Percentiles rank a stretch among this genome's conserved stretches.
phyloP scores from a whole-genome alignment of 1,140 invertebrate species.

The Macrocentrus cingulum region DNA sequence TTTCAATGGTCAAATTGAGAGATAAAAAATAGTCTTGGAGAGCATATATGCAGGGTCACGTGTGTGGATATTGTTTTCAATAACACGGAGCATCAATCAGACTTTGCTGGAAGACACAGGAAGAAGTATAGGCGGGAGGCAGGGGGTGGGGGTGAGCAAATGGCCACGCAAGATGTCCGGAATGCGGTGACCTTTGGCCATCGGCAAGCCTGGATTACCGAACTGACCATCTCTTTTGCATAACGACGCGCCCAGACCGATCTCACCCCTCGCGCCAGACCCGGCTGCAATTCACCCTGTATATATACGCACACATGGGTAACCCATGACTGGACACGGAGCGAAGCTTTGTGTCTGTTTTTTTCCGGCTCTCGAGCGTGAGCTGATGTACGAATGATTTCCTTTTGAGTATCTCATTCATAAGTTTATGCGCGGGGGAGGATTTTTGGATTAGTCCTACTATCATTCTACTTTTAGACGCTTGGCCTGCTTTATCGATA shows the following conservation, averaged over 20 bases:
- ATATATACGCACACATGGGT: neutral
- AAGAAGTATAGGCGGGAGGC: constrained; percentile 17
- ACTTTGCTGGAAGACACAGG: constrained; percentile 37
- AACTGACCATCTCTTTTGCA: constrained; percentile 58
- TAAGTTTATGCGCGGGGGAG: no score
- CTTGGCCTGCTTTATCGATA: no score
- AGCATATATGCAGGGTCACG: constrained; percentile 21
- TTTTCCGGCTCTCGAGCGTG: no score
- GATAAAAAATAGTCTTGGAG: no score
- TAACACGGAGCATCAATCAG: constrained; percentile 55
- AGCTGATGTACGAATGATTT: no score
- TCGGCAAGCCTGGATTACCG: constrained; percentile 45
- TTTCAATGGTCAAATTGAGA: no score
- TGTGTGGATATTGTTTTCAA: constrained; percentile 57
- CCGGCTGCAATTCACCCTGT: neutral
- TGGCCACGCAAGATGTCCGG: constrained; percentile 51
- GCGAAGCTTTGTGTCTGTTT: no score
- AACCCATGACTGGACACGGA: constrained; percentile 12
- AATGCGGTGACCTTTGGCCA: constrained; percentile 46
- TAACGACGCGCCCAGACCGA: constrained; percentile 45
- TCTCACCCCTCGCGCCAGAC: constrained; percentile 19
- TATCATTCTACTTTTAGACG: no score
- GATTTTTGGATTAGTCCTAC: no score
- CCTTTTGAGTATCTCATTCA: no score
- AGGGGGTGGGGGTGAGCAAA: constrained; percentile 30